Evolutionary conservation across 2,113 vertebrate genomes (phyloP).

Genomic region (Nothoprocta pentlandii): DNA sequence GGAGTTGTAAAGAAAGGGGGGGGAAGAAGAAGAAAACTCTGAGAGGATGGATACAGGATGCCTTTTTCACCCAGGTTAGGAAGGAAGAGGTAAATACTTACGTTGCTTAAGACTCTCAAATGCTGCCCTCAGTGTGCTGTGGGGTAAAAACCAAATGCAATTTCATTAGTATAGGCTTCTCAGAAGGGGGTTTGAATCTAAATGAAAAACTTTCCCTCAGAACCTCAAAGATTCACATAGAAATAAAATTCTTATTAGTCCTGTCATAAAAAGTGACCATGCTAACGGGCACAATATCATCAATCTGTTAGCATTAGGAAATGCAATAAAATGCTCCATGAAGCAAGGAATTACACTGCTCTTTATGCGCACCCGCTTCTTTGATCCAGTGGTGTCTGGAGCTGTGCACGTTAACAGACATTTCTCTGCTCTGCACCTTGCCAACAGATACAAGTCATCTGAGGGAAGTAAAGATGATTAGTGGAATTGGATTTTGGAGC

Average conservation of each 20-base stretch:
- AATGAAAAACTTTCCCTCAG: not conserved
- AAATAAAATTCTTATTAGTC: not conserved
- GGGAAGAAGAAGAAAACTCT: not conserved
- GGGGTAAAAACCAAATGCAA: slow-evolving; percentile 2
- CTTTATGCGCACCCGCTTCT: not conserved
- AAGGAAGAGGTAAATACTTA: slow-evolving; percentile 76
- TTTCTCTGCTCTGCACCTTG: not conserved
- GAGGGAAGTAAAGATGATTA: not conserved
- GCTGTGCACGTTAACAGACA: not conserved
- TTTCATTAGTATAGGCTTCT: not conserved
- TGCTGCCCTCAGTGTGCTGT: slow-evolving; percentile 89
- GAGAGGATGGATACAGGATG: not conserved
- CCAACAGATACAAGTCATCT: not conserved
- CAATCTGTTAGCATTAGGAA: slow-evolving; percentile 20
- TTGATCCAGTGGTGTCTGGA: not conserved
- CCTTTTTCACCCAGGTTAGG: not conserved
- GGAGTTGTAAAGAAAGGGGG: not conserved
- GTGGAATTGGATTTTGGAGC: not conserved
- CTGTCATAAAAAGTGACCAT: not conserved
- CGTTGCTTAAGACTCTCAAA: slow-evolving; percentile 92
- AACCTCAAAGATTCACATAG: not conserved
- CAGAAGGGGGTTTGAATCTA: not conserved
- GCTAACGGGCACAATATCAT: slow-evolving; percentile 25
- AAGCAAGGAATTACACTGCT: not conserved
- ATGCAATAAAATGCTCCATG: slow-evolving; percentile 20